phyloP scores from a whole-genome alignment of 2,113 vertebrate species.

The Indicator maculatus region DNA sequence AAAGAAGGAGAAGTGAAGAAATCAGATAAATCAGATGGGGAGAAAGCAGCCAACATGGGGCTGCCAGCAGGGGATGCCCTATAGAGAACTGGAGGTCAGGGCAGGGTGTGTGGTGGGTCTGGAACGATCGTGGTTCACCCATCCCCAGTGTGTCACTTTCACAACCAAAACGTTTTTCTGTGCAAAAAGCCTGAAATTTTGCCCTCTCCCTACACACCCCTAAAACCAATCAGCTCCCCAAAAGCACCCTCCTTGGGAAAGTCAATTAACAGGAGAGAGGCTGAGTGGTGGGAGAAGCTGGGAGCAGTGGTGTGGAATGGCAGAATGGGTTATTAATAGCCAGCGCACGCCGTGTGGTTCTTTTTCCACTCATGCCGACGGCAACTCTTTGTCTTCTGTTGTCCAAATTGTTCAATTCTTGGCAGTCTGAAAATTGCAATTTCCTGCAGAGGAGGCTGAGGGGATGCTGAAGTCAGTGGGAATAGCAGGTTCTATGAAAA shows the following conservation, averaged over 20 bases:
- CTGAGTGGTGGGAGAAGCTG: background rate
- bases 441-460: accelerated
- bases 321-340: background rate
- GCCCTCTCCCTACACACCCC: accelerated
- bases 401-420: background rate
- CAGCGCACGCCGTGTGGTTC: background rate
- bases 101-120: background rate
- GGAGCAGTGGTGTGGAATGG: background rate
- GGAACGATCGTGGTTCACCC: accelerated
- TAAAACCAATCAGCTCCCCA: background rate
- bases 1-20: background rate
- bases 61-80: accelerated
- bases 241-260: background rate
- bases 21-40: background rate
- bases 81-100: background rate
- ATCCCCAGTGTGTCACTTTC: accelerated
- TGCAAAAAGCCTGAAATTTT: background rate
- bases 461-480: background rate
- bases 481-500: background rate
- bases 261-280: background rate
- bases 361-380: background rate
- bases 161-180: background rate
- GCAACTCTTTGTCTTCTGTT: background rate
- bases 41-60: accelerated
- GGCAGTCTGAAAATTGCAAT: background rate